Base-by-base conservation (phyloP, 2,113 vertebrate genomes). In the Anoplopoma fimbria region DNA sequence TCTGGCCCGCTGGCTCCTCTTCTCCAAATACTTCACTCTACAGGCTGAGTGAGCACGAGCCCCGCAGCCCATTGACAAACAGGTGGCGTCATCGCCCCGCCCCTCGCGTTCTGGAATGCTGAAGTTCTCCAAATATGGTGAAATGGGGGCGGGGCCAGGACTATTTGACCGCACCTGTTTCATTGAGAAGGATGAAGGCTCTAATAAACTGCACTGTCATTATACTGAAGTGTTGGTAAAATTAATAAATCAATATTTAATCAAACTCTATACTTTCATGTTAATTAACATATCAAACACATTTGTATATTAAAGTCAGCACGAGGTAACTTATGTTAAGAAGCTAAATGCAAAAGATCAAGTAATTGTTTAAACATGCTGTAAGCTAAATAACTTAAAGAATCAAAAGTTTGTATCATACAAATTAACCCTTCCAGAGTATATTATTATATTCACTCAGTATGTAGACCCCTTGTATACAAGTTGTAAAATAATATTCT, bases 31-130 rank as follows among this genome's bases (percentile, higher is more conserved):
- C 65, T 75, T 80, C 47, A 85, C 70, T 81, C n/a, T 6, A 51
- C 81, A 72, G 79, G 84, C 82, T 82, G 29, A 81, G 34, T 47
- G 64, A 64, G 83, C 80, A 65, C 62, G 78, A 87, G 80, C 69
- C 69, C 69, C 33, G 55, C 80, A 65, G 80, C 76, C 89, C 95
- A 95, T 95, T 95, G 82, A 96, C 81, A 90, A 94, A 93, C 90
- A 92, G 91, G 87, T 90, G 93, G 90, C 91, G 92, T 84, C 89
- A 84, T 71, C 14, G 74, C 90, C 40, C 94, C 94, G 85, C 91
- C 69, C 27, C 51, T 15, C 5, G 13, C 27, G 74, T 90, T 33
- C 1, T 87, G 94, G 94, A 95, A 95, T 94, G 95, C 70, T 64
- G 78, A 74, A 74, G 21, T n/a, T n/a, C 3, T 69, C 88, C 89